phyloP scores from a whole-genome alignment of 1,140 invertebrate species.

The Drosophila littoralis region DNA sequence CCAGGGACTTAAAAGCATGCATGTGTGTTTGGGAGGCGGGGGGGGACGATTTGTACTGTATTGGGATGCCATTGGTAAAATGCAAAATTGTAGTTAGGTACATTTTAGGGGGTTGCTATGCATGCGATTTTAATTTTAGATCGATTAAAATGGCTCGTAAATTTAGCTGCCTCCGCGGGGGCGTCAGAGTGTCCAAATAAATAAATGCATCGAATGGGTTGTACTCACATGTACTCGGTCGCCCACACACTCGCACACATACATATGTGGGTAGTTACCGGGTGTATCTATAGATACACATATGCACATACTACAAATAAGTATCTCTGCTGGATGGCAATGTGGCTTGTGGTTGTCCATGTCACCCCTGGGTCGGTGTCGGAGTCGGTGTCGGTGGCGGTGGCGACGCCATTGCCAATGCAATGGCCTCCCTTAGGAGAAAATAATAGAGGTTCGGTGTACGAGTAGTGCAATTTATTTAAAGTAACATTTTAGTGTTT shows the following conservation, averaged over 20 bases:
- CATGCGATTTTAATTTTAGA: constrained; percentile 53
- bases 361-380: constrained; percentile 57
- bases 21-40: not conserved
- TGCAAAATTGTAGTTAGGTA: constrained; percentile 32
- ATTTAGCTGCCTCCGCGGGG: constrained; percentile 41
- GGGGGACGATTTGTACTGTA: not conserved
- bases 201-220: constrained; percentile 63
- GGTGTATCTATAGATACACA: constrained; percentile 10
- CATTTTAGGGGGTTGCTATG: constrained; percentile 42
- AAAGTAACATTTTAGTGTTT: constrained; percentile 84
- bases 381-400: not conserved
- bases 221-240: constrained; percentile 4
- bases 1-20: not conserved
- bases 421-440: constrained; percentile 55
- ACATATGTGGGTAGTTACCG: constrained; percentile 4
- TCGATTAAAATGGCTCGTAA: constrained; percentile 54
- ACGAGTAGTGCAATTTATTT: constrained; percentile 76
- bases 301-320: not conserved
- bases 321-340: constrained; percentile 42
- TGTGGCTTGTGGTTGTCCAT: constrained; percentile 74
- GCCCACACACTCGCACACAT: not conserved
- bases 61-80: constrained; percentile 42
- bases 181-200: constrained; percentile 70
- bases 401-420: constrained; percentile 43
- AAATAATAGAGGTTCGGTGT: constrained; percentile 35